Evolutionary conservation across 2,888 invertebrate genomes (phyloP), one percentile per base, ranked within the genome.

Genomic region (Meta bourneti): DNA sequence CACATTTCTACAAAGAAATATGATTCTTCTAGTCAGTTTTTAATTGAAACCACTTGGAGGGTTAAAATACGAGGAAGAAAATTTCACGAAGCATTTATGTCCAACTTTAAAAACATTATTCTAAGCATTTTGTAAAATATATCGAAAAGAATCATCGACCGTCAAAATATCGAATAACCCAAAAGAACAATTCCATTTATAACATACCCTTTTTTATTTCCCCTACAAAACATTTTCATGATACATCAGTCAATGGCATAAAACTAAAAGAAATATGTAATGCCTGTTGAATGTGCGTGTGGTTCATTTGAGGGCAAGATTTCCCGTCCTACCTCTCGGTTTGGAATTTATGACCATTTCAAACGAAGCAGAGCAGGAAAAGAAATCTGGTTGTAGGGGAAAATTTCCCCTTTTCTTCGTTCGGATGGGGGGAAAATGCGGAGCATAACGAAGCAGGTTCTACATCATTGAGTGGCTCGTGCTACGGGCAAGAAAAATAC

Each of bases 391-490:
- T 34, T 61, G 13, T 20, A 34, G 79, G n/a, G 16, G 34, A n/a
- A 79, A 61, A 61, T 61, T 61, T 9, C 11, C 61, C 61, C 16
- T 61, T n/a, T 61, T 6, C 34, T 4, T 34, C 34, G 34, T 34
- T 34, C 61, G 61, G 20, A 69, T 16, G 34, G 9, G 54, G 20
- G 48, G 48, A 85, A 75, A 52, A 54, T 6, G 20, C 20, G 19
- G 6, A 72, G 34, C 13, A 54, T 69, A 85, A 61, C 2, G 75
- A 77, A 79, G 8, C 61, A 16, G 20, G 77, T 78, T 86, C 86
- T 78, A 70, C 78, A 78, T 86, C 78, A 86, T 86, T 86, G 86
- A 69, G 78, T 52, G 70, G 75, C 75, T 75, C 77, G 75, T 85
- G 75, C 49, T 85, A 75, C 75, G 78, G 71, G 69, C 49, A 51